Evolutionary conservation across 2,797 vertebrate species (phyloP).

Genomic region (Syndactyla subalaris): DNA sequence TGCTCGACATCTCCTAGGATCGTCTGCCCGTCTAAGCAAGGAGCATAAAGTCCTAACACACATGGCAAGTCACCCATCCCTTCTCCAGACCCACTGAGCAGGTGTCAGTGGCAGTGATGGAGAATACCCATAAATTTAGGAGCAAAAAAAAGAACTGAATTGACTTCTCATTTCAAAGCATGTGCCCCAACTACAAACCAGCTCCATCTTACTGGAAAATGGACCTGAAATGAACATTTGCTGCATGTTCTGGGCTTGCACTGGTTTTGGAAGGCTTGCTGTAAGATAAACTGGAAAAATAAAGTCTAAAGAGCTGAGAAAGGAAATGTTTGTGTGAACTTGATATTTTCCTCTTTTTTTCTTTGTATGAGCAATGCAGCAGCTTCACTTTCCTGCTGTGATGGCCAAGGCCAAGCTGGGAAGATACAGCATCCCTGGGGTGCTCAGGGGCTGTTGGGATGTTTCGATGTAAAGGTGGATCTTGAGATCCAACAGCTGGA

Average conservation of each 20-base stretch:
- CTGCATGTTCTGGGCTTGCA: background rate
- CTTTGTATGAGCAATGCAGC: background rate
- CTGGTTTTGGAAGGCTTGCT: background rate
- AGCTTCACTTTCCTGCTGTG: background rate
- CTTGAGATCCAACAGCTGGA: background rate
- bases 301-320: background rate
- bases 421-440: background rate
- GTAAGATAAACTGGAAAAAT: background rate
- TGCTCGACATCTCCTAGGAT: background rate
- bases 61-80: background rate
- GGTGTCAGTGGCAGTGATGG: background rate
- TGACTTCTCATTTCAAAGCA: background rate
- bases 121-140: background rate
- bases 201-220: background rate
- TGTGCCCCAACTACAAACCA: background rate
- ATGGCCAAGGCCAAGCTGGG: background rate
- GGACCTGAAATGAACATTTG: background rate
- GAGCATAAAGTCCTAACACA: background rate
- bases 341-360: background rate
- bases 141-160: background rate
- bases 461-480: background rate
- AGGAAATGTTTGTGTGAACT: conserved; percentile 16
- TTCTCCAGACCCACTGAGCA: background rate
- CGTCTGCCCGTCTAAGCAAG: fast-evolving
- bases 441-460: background rate